A percentile compares a stretch with the other conserved stretches of the same genome.
Conservation (phyloP, 2,888 invertebrate genomes). For the Aspidiotus destructor region DNA sequence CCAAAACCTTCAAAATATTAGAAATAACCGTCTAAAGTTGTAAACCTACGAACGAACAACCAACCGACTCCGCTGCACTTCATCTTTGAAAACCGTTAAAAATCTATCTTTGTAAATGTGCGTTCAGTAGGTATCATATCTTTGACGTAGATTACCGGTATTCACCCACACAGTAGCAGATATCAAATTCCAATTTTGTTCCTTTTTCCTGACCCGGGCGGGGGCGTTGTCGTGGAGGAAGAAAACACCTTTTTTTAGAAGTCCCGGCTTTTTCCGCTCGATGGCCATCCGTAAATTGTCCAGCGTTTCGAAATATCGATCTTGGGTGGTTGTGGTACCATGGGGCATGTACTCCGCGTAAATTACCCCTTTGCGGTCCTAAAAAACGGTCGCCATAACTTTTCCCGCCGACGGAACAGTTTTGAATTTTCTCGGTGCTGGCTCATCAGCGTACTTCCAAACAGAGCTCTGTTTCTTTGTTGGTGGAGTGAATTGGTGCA, state of each 20-base stretch:
- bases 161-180: no score
- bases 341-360: not conserved
- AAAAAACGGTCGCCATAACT: conserved; percentile 40
- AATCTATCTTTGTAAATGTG: no score
- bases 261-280: not conserved
- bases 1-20: no score
- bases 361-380: conserved; percentile 37
- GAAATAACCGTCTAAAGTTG: no score
- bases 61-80: no score
- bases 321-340: not conserved
- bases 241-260: not conserved
- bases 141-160: no score
- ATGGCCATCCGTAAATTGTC: not conserved
- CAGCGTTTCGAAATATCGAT: not conserved
- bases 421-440: conserved; percentile 38
- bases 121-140: no score
- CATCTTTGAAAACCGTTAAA: no score
- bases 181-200: no score
- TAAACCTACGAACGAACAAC: no score
- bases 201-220: no score
- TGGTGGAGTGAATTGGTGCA: not conserved
- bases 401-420: conserved; percentile 38
- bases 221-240: conserved; percentile 7
- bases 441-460: conserved; percentile 34
- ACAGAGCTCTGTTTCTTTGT: conserved; percentile 8